These are phyloP conservation scores for Mionectes olivaceus DNA, from an alignment of 2,797 vertebrate genomes.

Conservation along the genomic window DNA sequence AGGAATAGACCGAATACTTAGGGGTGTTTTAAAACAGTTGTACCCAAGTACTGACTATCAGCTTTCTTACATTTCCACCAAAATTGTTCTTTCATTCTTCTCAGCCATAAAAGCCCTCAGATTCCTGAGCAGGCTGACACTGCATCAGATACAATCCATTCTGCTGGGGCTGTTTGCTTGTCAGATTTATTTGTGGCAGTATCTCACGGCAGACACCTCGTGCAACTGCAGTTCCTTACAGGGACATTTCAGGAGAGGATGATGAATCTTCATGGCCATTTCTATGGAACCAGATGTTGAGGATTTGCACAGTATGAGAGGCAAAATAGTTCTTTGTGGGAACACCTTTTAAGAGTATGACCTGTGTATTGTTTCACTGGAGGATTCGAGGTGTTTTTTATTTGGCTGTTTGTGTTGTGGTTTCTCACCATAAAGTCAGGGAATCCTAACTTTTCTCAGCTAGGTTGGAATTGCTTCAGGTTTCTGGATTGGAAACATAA, in stretches of 20 bases:
- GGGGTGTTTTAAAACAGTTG: not conserved
- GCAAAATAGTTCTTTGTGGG: not conserved
- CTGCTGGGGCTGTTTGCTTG: not conserved
- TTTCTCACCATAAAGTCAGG: not conserved
- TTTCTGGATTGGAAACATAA: not conserved
- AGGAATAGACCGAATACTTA: not conserved
- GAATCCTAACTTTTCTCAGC: not conserved
- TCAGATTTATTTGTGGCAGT: slow-evolving; percentile 49
- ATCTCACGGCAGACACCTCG: slow-evolving; percentile 26
- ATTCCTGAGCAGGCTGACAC: not conserved
- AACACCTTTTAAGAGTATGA: not conserved
- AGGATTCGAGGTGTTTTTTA: not conserved
- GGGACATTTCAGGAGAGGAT: not conserved
- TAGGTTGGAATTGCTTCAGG: not conserved
- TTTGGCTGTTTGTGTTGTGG: not conserved
- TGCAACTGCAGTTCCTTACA: slow-evolving; percentile 11
- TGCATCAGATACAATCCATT: slow-evolving; percentile 7
- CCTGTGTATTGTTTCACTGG: not conserved
- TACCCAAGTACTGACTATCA: not conserved
- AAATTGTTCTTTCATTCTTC: not conserved
- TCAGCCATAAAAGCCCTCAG: not conserved
- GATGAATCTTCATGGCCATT: slow-evolving; percentile 19
- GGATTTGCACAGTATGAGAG: not conserved
- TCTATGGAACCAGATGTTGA: not conserved
- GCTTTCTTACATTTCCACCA: not conserved